Evolutionary conservation across 64 coral and sea anemone species (phyloP).

Genomic region (Porites australiensis): DNA sequence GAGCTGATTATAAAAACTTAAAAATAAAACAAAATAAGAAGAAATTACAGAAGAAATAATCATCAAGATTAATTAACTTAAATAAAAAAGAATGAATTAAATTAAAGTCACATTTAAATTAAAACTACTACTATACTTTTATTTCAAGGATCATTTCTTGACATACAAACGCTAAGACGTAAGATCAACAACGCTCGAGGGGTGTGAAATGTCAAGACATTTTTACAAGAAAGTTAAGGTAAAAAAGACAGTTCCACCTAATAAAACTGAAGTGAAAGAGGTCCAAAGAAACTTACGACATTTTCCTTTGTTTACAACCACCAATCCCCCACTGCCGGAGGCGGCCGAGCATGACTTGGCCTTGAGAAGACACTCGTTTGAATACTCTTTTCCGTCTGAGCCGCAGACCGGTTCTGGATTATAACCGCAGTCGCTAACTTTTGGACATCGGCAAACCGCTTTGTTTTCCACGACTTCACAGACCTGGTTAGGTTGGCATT

Average conservation of each 20-base stretch:
- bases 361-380: conserved; percentile 61
- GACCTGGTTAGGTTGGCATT: conserved; percentile 41
- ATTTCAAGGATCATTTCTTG: too few species aligned
- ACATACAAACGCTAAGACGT: too few species aligned
- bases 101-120: too few species aligned
- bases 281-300: conserved; percentile 32
- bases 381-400: conserved; percentile 58
- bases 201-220: too few species aligned
- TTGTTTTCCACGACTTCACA: conserved; percentile 49
- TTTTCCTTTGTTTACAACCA: conserved; percentile 51
- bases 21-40: too few species aligned
- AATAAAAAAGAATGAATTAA: too few species aligned
- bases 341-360: conserved; percentile 45
- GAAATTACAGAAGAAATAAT: too few species aligned
- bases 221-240: too few species aligned
- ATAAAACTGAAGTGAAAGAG: neutral
- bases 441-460: conserved; percentile 64
- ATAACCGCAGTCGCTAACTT: conserved; percentile 41
- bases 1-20: too few species aligned
- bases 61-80: too few species aligned
- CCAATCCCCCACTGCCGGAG: neutral
- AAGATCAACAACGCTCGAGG: too few species aligned
- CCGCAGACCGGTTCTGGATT: conserved; percentile 66
- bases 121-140: too few species aligned
- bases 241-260: neutral